Evolutionary conservation across 2,888 invertebrate species (phyloP).

Genomic region (Idaea biselata): DNA sequence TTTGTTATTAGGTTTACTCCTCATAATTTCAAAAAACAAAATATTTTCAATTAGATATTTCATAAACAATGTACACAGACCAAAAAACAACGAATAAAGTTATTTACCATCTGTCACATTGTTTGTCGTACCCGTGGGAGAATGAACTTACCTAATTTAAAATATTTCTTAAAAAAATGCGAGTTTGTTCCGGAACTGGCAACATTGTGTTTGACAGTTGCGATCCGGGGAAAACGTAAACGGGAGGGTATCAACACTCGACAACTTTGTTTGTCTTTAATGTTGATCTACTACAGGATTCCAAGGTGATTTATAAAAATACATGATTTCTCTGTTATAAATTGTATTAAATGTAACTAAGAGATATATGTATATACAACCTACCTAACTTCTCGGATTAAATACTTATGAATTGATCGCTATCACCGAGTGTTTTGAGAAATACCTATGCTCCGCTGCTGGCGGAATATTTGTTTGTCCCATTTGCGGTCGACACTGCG

Average conservation of each 20-base stretch:
- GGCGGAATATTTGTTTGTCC: too few relatives aligned
- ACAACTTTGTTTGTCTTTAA: slow-evolving; percentile 2
- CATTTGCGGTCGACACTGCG: too few relatives aligned
- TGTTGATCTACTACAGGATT: not conserved
- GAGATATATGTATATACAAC: too few relatives aligned
- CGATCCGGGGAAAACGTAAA: slow-evolving; percentile 6
- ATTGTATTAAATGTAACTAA: too few relatives aligned
- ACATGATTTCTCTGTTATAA: too few relatives aligned
- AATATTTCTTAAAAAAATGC: slow-evolving; percentile 11
- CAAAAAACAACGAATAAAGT: not conserved
- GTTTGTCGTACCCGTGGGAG: slow-evolving; percentile 8
- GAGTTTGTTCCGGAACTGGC: not conserved
- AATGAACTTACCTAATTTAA: slow-evolving; percentile 16
- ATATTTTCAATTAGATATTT: not conserved
- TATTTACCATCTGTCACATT: slow-evolving; percentile 3
- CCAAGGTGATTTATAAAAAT: not conserved
- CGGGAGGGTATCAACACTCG: not conserved
- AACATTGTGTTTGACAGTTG: slow-evolving; percentile 16
- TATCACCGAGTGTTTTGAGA: too few relatives aligned
- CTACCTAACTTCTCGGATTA: too few relatives aligned
- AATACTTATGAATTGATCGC: too few relatives aligned
- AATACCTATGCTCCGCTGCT: too few relatives aligned
- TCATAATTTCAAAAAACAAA: not conserved
- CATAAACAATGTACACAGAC: not conserved
- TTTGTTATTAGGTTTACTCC: too few relatives aligned